phyloP scores from a whole-genome alignment of 1,140 invertebrate genomes.

The Colletes gigas region DNA sequence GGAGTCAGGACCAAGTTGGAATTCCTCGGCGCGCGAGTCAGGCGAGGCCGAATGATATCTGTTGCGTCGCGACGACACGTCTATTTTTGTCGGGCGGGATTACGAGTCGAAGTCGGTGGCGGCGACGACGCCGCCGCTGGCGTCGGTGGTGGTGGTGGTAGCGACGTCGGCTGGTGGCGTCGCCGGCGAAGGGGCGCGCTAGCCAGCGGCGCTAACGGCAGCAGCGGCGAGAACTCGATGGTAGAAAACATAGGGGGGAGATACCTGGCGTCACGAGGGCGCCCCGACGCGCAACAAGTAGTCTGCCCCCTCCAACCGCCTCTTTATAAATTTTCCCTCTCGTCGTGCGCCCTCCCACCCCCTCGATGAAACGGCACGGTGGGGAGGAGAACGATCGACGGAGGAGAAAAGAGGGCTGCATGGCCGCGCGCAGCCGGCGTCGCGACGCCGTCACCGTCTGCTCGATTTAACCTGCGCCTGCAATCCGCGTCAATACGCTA shows the following conservation, averaged over 20 bases:
- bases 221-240: slow-evolving; percentile 37
- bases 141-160: slow-evolving; percentile 47
- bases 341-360: slow-evolving; percentile 51
- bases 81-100: slow-evolving; percentile 73
- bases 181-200: slow-evolving; percentile 9
- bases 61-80: slow-evolving; percentile 76
- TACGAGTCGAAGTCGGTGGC: slow-evolving; percentile 51
- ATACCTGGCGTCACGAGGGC: slow-evolving; percentile 62
- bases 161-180: slow-evolving; percentile 22
- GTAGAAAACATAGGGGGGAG: slow-evolving; percentile 13
- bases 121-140: slow-evolving; percentile 50
- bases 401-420: slow-evolving; percentile 29
- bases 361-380: neutral
- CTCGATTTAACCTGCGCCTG: slow-evolving; percentile 73
- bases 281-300: slow-evolving; percentile 68
- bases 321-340: slow-evolving; percentile 71
- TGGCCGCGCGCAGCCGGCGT: slow-evolving; percentile 68
- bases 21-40: slow-evolving; percentile 14
- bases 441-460: slow-evolving; percentile 75
- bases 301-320: slow-evolving; percentile 45
- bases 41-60: slow-evolving; percentile 70
- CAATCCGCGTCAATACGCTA: slow-evolving; percentile 71
- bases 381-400: neutral
- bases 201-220: neutral
- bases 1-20: neutral